A percentile compares a stretch with the other conserved stretches of the same genome.
These are phyloP conservation scores for Eumerus sabulonum DNA, from an alignment of 2,888 invertebrate species.

Conservation along the genomic window DNA sequence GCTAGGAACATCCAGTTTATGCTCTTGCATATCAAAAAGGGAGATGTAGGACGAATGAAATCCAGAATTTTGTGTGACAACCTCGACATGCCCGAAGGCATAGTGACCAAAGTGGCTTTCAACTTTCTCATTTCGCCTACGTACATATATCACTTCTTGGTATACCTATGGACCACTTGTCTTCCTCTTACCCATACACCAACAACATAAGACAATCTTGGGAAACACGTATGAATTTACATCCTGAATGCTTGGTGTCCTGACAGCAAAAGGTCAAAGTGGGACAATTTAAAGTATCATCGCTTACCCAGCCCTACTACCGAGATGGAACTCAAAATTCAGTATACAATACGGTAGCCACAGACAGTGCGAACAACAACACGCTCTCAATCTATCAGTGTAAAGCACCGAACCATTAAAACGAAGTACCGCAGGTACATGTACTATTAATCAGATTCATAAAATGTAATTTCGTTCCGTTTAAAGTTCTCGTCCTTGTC, in stretches of 20 bases:
- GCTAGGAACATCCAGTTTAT: slow-evolving; percentile 34
- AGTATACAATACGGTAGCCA: slow-evolving; percentile 9
- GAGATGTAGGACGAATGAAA: neutral
- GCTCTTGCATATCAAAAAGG: neutral
- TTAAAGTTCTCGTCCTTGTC: slow-evolving; percentile 6
- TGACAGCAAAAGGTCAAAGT: slow-evolving; percentile 56
- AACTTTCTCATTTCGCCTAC: slow-evolving; percentile 32
- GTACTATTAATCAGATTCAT: slow-evolving; percentile 47
- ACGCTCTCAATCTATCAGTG: slow-evolving; percentile 38
- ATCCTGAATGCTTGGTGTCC: neutral
- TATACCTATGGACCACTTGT: too few relatives aligned
- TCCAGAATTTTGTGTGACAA: too few relatives aligned
- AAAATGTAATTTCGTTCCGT: slow-evolving; percentile 39
- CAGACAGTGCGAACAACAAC: slow-evolving; percentile 27
- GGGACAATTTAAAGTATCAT: slow-evolving; percentile 40
- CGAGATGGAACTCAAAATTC: neutral
- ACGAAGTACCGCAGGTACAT: slow-evolving; percentile 45
- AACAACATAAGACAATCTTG: slow-evolving; percentile 20
- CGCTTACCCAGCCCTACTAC: neutral
- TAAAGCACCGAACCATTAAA: slow-evolving; percentile 49
- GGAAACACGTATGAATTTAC: slow-evolving; percentile 5
- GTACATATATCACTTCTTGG: too few relatives aligned
- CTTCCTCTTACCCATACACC: neutral
- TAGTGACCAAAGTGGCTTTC: slow-evolving; percentile 16
- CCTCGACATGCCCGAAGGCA: neutral